Percentiles rank a stretch among this genome's conserved stretches.
Evolutionary conservation across 2,797 vertebrate genomes (phyloP).

Genomic region (Alectoris magna): DNA sequence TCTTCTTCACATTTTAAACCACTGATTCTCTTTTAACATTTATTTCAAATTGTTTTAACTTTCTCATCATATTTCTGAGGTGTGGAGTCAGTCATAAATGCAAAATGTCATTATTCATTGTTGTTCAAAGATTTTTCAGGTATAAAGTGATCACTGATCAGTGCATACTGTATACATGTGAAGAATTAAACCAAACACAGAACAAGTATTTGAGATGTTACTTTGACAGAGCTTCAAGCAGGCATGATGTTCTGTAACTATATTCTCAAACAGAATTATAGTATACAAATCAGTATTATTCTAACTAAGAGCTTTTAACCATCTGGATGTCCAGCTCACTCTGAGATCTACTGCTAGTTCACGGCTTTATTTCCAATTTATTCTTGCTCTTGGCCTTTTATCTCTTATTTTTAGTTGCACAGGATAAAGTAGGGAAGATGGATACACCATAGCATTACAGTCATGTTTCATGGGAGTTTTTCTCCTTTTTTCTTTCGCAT

Average conservation of each 20-base stretch:
- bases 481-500: neutral
- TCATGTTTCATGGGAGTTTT: neutral
- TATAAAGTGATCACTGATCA: neutral
- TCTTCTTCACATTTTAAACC: neutral
- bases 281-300: neutral
- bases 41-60: neutral
- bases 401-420: neutral
- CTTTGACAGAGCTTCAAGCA: neutral
- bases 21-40: neutral
- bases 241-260: neutral
- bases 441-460: neutral
- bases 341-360: neutral
- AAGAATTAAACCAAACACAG: neutral
- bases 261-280: neutral
- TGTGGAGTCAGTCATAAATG: neutral
- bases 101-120: neutral
- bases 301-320: neutral
- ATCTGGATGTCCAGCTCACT: neutral
- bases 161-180: neutral
- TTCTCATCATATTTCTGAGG: neutral
- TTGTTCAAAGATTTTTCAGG: neutral
- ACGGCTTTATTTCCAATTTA: neutral
- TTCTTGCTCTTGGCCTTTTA: neutral
- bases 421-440: neutral
- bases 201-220: neutral